Conservation (phyloP, 2,113 vertebrate species). For the Arvicanthis niloticus region DNA sequence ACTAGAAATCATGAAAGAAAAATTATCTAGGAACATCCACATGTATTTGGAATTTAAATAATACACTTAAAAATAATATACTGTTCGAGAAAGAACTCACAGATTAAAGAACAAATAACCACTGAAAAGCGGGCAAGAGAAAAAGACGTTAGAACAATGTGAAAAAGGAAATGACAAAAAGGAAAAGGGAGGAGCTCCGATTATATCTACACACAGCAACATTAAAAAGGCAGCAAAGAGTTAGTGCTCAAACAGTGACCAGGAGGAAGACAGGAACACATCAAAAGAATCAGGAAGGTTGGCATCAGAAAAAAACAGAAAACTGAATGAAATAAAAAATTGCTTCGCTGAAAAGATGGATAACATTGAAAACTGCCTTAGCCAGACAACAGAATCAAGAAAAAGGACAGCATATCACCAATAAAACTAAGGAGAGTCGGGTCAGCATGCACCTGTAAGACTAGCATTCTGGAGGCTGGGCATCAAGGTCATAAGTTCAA, state of each 20-base stretch:
- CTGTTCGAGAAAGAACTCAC: not conserved
- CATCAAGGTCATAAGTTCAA: not conserved
- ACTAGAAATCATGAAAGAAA: not conserved
- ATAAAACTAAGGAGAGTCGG: not conserved
- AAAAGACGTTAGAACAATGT: not conserved
- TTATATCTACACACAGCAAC: not conserved
- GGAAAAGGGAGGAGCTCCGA: not conserved
- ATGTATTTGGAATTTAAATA: conserved; percentile 23
- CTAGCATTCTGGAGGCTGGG: too few relatives aligned
- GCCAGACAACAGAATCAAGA: not conserved
- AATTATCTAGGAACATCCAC: not conserved
- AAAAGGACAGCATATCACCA: not conserved
- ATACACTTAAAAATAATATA: not conserved
- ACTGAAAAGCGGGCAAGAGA: not conserved
- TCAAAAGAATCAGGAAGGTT: not conserved
- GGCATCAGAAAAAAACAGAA: not conserved
- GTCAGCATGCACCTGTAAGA: too few relatives aligned
- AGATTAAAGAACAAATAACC: not conserved
- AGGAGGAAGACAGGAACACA: not conserved
- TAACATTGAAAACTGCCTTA: not conserved
- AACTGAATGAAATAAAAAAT: not conserved
- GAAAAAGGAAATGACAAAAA: not conserved
- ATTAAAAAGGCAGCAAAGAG: not conserved
- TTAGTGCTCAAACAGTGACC: not conserved
- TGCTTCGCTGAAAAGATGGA: not conserved